Evolutionary conservation across 2,113 vertebrate genomes (phyloP).

Genomic region (Eulacestoma nigropectus): DNA sequence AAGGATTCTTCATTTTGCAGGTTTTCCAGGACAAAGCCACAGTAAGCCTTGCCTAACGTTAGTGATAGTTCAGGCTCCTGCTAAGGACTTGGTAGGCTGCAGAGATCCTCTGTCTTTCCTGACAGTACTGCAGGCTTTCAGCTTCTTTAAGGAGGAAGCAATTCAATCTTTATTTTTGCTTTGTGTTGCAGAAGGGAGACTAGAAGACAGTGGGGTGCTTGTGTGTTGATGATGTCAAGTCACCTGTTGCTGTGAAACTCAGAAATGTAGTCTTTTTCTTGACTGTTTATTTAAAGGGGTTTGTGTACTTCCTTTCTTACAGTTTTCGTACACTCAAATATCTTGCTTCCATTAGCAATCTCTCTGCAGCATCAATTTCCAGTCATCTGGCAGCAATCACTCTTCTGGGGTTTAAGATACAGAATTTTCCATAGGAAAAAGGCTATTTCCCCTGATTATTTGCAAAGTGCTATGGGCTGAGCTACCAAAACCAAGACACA

Average conservation of each 20-base stretch:
- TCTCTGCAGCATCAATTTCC: neutral
- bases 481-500: neutral
- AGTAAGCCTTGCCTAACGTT: neutral
- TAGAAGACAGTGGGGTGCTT: neutral
- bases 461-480: neutral
- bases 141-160: neutral
- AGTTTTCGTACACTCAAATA: neutral
- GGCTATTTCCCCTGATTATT: neutral
- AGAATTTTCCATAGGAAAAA: constrained; percentile 18
- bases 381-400: neutral
- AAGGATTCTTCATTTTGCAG: neutral
- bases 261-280: neutral
- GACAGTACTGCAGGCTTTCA: neutral
- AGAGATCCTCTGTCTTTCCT: neutral
- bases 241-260: neutral
- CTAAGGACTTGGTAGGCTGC: neutral
- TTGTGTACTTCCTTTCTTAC: neutral
- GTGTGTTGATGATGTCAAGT: neutral
- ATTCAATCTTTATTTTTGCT: neutral
- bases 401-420: neutral
- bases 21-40: neutral
- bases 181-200: neutral
- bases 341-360: neutral
- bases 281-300: neutral
- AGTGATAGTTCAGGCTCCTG: neutral